Percentiles rank a stretch among this genome's conserved stretches.
phyloP scores from a whole-genome alignment of 2,888 invertebrate genomes.

The Ophraella communa region DNA sequence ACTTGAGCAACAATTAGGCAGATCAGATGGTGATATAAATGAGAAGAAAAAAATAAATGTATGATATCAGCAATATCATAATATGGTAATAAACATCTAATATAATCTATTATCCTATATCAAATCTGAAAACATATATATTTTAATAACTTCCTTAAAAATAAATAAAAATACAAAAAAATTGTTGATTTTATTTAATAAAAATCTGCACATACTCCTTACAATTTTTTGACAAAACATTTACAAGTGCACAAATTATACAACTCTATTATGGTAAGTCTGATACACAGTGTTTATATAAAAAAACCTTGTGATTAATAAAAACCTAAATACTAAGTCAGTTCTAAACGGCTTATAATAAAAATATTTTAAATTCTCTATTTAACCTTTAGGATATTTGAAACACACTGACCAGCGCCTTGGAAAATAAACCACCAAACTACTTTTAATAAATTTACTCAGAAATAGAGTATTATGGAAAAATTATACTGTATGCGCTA shows the following conservation, averaged over 20 bases:
- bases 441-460: constrained; percentile 24
- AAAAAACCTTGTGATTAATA: constrained; percentile 29
- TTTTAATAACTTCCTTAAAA: neutral
- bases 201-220: constrained; percentile 35
- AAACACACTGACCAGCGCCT: constrained; percentile 25
- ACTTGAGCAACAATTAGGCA: too few species aligned
- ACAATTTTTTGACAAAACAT: constrained; percentile 41
- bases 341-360: constrained; percentile 40
- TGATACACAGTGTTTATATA: constrained; percentile 25
- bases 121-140: too few species aligned
- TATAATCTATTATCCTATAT: too few species aligned
- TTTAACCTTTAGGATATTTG: constrained; percentile 26
- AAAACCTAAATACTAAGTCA: constrained; percentile 42
- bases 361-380: constrained; percentile 31
- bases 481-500: constrained; percentile 11
- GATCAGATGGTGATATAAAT: too few species aligned
- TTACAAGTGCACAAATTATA: constrained; percentile 43
- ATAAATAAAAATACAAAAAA: neutral
- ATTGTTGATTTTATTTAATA: constrained; percentile 35
- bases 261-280: constrained; percentile 35
- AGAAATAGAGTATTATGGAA: neutral
- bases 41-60: too few species aligned
- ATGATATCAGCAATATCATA: too few species aligned
- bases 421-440: constrained; percentile 32
- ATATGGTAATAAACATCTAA: too few species aligned